A percentile compares a stretch with the other conserved stretches of the same genome.
Conservation (phyloP, 2,888 invertebrate genomes). For the Tipula helvola region DNA sequence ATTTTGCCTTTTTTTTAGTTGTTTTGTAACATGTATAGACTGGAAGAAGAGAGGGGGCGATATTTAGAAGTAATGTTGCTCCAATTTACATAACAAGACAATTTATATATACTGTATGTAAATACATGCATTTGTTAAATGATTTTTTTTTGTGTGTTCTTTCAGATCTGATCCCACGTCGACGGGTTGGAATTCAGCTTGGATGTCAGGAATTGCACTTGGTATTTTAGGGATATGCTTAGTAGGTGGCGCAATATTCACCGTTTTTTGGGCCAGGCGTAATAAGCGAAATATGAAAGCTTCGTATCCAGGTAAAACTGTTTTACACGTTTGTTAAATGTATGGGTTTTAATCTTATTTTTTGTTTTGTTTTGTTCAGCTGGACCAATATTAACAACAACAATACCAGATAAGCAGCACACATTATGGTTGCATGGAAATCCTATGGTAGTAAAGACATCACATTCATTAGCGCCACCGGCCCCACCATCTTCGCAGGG, state of each 20-base stretch:
- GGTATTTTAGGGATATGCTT: slow-evolving; percentile 21
- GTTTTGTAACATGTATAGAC: neutral
- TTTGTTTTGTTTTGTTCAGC: neutral
- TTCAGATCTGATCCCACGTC: slow-evolving; percentile 22
- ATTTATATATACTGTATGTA: neutral
- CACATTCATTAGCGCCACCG: slow-evolving; percentile 21
- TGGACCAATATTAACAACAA: slow-evolving; percentile 18
- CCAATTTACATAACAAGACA: neutral
- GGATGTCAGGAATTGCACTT: slow-evolving; percentile 23
- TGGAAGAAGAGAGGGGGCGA: neutral
- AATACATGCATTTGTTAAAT: neutral
- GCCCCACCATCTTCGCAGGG: slow-evolving; percentile 18
- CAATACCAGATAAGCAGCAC: slow-evolving; percentile 23
- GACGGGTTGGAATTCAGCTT: slow-evolving; percentile 21
- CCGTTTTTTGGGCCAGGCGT: slow-evolving; percentile 22
- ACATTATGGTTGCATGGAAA: slow-evolving; percentile 23
- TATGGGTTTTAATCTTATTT: too few species aligned
- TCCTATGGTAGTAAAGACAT: slow-evolving; percentile 22
- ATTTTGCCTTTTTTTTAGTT: neutral
- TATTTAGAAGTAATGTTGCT: neutral
- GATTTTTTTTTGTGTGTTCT: neutral
- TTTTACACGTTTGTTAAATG: neutral
- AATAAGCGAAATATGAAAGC: slow-evolving; percentile 23
- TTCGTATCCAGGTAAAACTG: slow-evolving; percentile 20
- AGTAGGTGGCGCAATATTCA: slow-evolving; percentile 22